These are phyloP conservation scores for Menidia menidia DNA, from an alignment of 2,797 vertebrate genomes.

Conservation along the genomic window DNA sequence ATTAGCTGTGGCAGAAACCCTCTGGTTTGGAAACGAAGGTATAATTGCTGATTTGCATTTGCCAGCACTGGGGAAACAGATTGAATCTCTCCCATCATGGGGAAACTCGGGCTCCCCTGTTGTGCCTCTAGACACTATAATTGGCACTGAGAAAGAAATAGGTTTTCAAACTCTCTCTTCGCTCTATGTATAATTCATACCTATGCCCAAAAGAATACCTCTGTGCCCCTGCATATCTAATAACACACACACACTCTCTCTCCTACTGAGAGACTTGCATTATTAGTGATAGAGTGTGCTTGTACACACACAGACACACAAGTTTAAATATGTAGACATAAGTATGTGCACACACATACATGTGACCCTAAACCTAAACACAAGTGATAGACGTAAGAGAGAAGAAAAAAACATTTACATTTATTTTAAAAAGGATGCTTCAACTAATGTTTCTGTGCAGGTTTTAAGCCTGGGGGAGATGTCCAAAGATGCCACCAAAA, in stretches of 20 bases:
- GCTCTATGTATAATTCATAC: slow-evolving; percentile 78
- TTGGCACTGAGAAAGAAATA: slow-evolving; percentile 77
- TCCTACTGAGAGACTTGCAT: slow-evolving; percentile 30
- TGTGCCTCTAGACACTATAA: slow-evolving; percentile 75
- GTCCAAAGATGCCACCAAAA: slow-evolving; percentile 92
- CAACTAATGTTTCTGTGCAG: slow-evolving; percentile 71
- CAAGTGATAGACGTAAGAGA: background rate
- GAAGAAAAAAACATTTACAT: background rate
- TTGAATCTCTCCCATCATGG: slow-evolving; percentile 64
- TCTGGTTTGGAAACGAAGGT: slow-evolving; percentile 59
- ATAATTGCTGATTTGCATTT: slow-evolving; percentile 80
- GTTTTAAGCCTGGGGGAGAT: slow-evolving; percentile 86
- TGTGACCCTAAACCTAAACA: slow-evolving; percentile 19
- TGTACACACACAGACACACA: slow-evolving; percentile 9
- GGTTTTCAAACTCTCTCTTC: slow-evolving; percentile 74
- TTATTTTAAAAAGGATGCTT: background rate
- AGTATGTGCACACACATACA: background rate
- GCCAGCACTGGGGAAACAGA: slow-evolving; percentile 65
- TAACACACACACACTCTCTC: slow-evolving; percentile 19
- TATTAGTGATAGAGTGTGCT: slow-evolving; percentile 14
- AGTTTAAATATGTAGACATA: slow-evolving; percentile 10
- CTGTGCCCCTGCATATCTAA: slow-evolving; percentile 52
- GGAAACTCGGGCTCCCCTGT: slow-evolving; percentile 65
- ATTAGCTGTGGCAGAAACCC: slow-evolving; percentile 50
- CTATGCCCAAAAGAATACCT: slow-evolving; percentile 69